These are phyloP conservation scores for Seladonia tumulorum DNA, from an alignment of 2,888 invertebrate species.

Conservation along the genomic window DNA sequence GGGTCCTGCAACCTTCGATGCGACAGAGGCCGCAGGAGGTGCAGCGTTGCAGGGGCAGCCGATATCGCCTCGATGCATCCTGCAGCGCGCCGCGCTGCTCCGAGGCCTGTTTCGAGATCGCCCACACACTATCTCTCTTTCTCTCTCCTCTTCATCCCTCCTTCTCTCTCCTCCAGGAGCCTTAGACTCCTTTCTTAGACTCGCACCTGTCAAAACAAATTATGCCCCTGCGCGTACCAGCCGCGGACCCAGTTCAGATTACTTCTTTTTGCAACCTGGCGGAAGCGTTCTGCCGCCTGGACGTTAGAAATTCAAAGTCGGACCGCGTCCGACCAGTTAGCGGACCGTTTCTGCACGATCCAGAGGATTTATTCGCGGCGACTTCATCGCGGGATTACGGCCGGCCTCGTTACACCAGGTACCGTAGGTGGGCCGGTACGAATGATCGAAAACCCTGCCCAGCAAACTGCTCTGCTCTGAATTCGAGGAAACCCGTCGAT, in stretches of 20 bases:
- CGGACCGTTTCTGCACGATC: slow-evolving; percentile 35
- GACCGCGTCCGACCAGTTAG: neutral
- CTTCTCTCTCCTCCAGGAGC: neutral
- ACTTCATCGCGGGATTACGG: slow-evolving; percentile 53
- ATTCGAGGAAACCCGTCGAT: slow-evolving; percentile 25
- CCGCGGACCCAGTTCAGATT: slow-evolving; percentile 11
- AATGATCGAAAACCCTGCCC: neutral
- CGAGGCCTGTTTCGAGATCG: slow-evolving; percentile 71
- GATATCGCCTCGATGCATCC: slow-evolving; percentile 40
- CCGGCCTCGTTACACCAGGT: slow-evolving; percentile 47
- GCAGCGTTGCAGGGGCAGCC: slow-evolving; percentile 51
- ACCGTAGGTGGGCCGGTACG: slow-evolving; percentile 36
- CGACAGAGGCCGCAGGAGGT: slow-evolving; percentile 32
- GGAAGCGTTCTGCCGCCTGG: slow-evolving; percentile 30
- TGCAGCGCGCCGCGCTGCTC: slow-evolving; percentile 53
- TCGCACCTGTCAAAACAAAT: slow-evolving; percentile 60
- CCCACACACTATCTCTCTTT: slow-evolving; percentile 59
- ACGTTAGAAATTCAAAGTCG: slow-evolving; percentile 63
- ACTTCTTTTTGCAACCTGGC: slow-evolving; percentile 40
- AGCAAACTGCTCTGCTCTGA: neutral
- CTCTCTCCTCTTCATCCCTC: neutral
- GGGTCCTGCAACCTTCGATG: slow-evolving; percentile 35
- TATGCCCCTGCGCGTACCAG: slow-evolving; percentile 36
- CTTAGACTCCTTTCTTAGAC: neutral
- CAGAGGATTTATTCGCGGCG: slow-evolving; percentile 51